Base-by-base conservation (phyloP, 2,888 invertebrate genomes). In the Metellina segmentata region DNA sequence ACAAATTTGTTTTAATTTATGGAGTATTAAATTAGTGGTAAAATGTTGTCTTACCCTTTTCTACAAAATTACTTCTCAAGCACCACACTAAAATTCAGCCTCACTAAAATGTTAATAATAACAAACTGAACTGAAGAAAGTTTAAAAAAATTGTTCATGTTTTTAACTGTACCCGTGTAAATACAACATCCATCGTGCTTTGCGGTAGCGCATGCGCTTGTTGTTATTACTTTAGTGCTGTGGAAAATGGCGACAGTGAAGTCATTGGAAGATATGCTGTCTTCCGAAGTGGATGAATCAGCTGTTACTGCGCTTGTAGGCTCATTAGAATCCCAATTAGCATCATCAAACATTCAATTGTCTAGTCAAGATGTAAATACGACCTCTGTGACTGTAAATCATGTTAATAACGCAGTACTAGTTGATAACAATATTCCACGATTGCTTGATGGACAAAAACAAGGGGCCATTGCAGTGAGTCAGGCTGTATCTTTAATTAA, bases 191-290 rank as follows among this genome's bases (percentile, higher is more conserved):
- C 91, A 83, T 78, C 48, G 77, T 83, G 70, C 85, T 61, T 79
- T 89, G 75, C 89, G n/a, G 7, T 13, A 81, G 81, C 89, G 92
- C 92, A 92, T 92, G 92, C 92, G 92, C 92, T 81, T 82, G 13
- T 89, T 71, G 72, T 79, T 89, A 71, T 81, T 82, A 83, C 69
- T 85, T 85, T 49, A 83, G 87, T 83, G 71, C 52, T 71, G 71
- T 88, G 91, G 94, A 97, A 97, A 97, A 98, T 98, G 98, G 98
- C 98, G 97, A 97, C 97, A 96, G 97, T 97, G 96, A 97, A 97
- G 96, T 97, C 97, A 96, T 96, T 98, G 96, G 97, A 98, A 96
- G 97, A 97, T 96, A 97, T 97, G 96, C 83, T 93, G 78, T 96
- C 97, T 95, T 97, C 97, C 96, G 97, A 97, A 96, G 97, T 97